These are phyloP conservation scores for Esox lucius DNA, from an alignment of 2,797 vertebrate genomes.

Conservation along the genomic window DNA sequence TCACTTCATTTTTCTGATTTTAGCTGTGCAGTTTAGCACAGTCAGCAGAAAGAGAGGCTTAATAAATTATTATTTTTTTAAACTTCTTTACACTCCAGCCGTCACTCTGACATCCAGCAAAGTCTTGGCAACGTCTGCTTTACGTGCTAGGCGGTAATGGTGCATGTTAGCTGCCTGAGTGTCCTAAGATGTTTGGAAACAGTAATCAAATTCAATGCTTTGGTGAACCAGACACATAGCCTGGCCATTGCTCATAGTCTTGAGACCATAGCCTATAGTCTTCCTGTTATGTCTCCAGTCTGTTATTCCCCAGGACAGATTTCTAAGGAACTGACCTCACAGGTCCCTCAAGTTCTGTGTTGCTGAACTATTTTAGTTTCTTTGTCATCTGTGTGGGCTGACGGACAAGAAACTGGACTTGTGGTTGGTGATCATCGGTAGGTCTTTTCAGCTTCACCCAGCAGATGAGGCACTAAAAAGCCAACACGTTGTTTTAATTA, in stretches of 20 bases:
- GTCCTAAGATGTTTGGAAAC: constrained; percentile 27
- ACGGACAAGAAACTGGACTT: neutral
- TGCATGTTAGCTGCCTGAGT: constrained; percentile 22
- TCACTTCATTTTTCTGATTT: constrained; percentile 14
- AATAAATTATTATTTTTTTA: constrained; percentile 36
- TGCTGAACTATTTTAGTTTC: neutral
- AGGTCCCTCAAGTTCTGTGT: neutral
- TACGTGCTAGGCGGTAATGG: constrained; percentile 32
- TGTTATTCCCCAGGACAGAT: constrained; percentile 2
- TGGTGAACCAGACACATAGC: neutral
- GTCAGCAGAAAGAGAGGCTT: constrained; percentile 39
- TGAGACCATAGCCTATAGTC: neutral
- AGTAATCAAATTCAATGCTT: neutral
- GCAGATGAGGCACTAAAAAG: constrained; percentile 19
- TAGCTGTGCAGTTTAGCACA: constrained; percentile 5
- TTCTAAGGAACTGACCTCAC: neutral
- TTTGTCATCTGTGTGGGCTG: constrained; percentile 4
- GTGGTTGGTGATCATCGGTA: neutral
- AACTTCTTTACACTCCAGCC: too few relatives aligned
- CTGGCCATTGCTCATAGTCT: neutral
- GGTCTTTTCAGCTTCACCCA: constrained; percentile 31
- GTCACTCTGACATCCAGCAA: neutral
- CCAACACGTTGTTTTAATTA: constrained; percentile 54
- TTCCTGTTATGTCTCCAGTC: neutral
- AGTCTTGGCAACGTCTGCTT: constrained; percentile 29